phyloP scores from a whole-genome alignment of 2,113 vertebrate genomes.

The Calidris pugnax region DNA sequence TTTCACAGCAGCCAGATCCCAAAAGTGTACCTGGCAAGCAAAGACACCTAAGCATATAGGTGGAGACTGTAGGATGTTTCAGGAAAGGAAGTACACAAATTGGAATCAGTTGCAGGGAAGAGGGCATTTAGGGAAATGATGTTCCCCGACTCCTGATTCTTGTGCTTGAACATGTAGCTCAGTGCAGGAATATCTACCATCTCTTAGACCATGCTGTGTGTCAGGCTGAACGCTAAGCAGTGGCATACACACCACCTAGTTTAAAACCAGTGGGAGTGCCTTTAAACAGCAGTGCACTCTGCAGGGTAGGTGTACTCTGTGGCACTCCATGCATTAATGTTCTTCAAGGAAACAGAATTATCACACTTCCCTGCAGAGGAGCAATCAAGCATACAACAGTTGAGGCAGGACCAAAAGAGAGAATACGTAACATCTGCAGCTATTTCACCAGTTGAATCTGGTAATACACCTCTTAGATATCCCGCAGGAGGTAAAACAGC shows the following conservation, averaged over 20 bases:
- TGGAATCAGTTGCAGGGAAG: not conserved
- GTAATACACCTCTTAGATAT: not conserved
- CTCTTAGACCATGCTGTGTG: not conserved
- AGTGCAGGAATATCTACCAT: not conserved
- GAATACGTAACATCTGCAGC: not conserved
- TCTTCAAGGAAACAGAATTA: slow-evolving; percentile 8
- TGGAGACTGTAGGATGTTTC: not conserved
- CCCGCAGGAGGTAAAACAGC: slow-evolving; percentile 13
- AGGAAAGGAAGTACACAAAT: not conserved
- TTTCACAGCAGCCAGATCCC: not conserved
- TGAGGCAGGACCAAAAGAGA: not conserved
- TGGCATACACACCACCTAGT: not conserved
- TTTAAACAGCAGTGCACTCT: not conserved
- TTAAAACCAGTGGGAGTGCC: slow-evolving; percentile 8
- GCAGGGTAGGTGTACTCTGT: slow-evolving; percentile 10
- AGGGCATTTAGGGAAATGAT: not conserved
- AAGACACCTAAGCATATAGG: rapidly evolving
- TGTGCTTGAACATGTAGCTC: not conserved
- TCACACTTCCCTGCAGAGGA: slow-evolving; percentile 43
- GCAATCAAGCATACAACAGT: slow-evolving; percentile 13
- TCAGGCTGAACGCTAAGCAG: not conserved
- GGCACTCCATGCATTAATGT: slow-evolving; percentile 18
- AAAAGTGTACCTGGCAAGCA: not conserved
- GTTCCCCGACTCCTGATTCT: not conserved
- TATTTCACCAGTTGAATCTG: not conserved